Evolutionary conservation across 2,888 invertebrate genomes (phyloP), one percentile per base, ranked within the genome.

Genomic region (Rotaria socialis): DNA sequence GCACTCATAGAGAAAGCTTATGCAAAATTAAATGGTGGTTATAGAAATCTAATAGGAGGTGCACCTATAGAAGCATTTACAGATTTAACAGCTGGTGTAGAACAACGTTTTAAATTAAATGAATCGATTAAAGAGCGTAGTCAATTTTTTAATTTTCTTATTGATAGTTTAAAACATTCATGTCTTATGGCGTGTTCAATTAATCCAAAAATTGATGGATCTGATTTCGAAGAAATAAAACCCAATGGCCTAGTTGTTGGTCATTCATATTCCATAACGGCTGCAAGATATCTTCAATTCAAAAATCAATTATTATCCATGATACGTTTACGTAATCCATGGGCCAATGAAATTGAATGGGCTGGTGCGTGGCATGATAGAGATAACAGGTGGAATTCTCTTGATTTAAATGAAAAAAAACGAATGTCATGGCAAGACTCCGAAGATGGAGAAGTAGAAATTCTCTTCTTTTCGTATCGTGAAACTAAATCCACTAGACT

Each of bases 81-180:
- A 91, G 98, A 98, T 92, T 97, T 98, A 91, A 97, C 97, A 0
- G 92, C 90, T 1, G 92, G 92, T 6, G 88, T 92, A 16, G 92
- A 92, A 6, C 92, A 92, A 88, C 88, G 91, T 85, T 91, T 91
- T 86, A 90, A 91, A 85, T 88, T 92, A 55, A 89, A 89, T 85
- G 88, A 89, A 52, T 89, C 89, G 55, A 87, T 88, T 58, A 88
- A 87, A 50, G 86, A 84, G 56, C 67, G 27, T 22, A 86, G 50
- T 11, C 50, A 60, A n/a, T 87, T 87, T 86, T 87, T 75, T 74
- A 75, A 87, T 84, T 84, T 86, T 16, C 22, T 87, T 16, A 56
- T 50, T 58, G 84, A 87, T 41, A 75, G 47, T 67, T 80, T 86
- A 52, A 74, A 80, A n/a, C 85, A 86, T 75, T 67, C 74, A 24